Evolutionary conservation across 1,140 invertebrate genomes (phyloP).

Genomic region (Calycopis cecrops): DNA sequence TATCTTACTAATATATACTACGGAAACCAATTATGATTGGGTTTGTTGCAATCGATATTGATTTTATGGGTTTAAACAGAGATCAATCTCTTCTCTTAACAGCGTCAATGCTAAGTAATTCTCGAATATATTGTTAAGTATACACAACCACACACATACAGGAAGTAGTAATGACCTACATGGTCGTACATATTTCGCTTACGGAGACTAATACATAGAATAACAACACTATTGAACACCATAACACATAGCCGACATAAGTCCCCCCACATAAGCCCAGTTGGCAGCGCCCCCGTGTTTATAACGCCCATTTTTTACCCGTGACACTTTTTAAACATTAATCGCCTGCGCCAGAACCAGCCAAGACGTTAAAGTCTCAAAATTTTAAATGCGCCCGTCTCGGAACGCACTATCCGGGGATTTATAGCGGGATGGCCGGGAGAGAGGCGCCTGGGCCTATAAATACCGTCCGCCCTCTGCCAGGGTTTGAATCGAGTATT

Average conservation of each 20-base stretch:
- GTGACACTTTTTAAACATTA: slow-evolving; percentile 24
- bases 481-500: background rate
- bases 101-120: too few species aligned
- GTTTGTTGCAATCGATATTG: too few species aligned
- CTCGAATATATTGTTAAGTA: too few species aligned
- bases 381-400: slow-evolving; percentile 25
- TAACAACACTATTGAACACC: too few species aligned
- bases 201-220: too few species aligned
- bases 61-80: too few species aligned
- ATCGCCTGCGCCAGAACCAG: slow-evolving; percentile 17
- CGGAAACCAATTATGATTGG: too few species aligned
- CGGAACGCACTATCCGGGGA: slow-evolving; percentile 21
- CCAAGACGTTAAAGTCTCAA: slow-evolving; percentile 30
- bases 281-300: slow-evolving; percentile 22
- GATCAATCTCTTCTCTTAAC: too few species aligned
- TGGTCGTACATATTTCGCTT: too few species aligned
- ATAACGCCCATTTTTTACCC: slow-evolving; percentile 25
- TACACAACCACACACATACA: too few species aligned
- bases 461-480: background rate
- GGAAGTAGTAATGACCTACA: too few species aligned
- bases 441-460: background rate
- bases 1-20: too few species aligned
- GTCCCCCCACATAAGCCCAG: background rate
- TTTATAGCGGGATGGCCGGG: slow-evolving; percentile 18
- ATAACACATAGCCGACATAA: background rate